Evolutionary conservation across 1,140 invertebrate genomes (phyloP), one percentile per base, ranked within the genome.

Genomic region (Ladona fulva): DNA sequence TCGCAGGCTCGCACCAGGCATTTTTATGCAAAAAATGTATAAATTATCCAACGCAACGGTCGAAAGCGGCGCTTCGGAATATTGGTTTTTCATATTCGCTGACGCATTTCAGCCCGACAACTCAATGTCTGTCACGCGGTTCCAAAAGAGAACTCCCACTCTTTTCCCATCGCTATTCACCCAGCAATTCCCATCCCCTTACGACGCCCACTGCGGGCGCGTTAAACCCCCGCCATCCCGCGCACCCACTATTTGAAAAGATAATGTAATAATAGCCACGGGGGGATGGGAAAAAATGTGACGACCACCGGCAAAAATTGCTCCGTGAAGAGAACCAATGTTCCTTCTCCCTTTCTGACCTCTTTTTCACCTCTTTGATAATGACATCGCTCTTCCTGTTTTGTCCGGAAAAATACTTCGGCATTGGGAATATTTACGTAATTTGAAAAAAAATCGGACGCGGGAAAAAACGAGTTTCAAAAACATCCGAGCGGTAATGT

Each of bases 241-340:
- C 14, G n/a, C 3, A 16, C 52, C 52, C 52, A 16, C 12, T 12
- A 66, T 66, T 66, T 66, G 3, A 22, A 66, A 66, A 66, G 52
- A 66, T 66, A 66, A 66, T 66, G 52, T 66, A 66, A 66, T 66
- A 66, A 66, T 66, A 52, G 44, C 44, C 44, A 19, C 44, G 44
- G 52, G 1, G 52, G 29, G 52, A 16, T 3, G n/a, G 14, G n/a
- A 66, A 66, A 66, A 66, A 66, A 6, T 66, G 29, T 37, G n/a
- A 66, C 12, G 12, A 66, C 52, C 52, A 66, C 52, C n/a, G 52
- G n/a, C 8, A 66, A 66, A 66, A 66, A 66, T 66, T 12, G 16
- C 52, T 3, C 16, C 1, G 52, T 12, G 12, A 52, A 52, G 44
- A 52, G 44, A 52, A 52, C 3, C 3, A 16, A 22, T 66, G 52